Base-by-base conservation (phyloP, 2,113 vertebrate genomes). In the Gymnogyps californianus region DNA sequence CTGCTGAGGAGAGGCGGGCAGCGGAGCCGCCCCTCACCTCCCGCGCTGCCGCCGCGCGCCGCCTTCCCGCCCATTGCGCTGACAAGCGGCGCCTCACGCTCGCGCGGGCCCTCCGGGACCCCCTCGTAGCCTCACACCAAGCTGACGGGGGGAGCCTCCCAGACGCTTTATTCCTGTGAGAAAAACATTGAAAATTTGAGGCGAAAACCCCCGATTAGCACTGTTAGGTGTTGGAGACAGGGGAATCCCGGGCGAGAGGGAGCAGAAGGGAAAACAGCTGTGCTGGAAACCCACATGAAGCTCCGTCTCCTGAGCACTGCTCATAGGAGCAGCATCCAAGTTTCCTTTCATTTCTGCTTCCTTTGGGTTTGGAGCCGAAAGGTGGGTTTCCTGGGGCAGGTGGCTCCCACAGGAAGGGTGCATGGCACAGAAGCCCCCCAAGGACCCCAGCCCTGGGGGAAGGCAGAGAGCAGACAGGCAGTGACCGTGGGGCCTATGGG, bases 61-160 rank as follows among this genome's bases (percentile, higher is more conserved):
- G 49, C 51, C 34, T 69, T 67, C 69, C 81, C 79, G 66, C 79
- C 66, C 52, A 21, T 14, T 3, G 34, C 26, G 7, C 8, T 0
- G 11, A 1, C 7, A 5, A 26, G 67, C 61, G 0, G 51, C 13
- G 14, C 64, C 34, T 46, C 10, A 3, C 15, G 26, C 44, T 21
- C 36, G 13, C 1, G 8, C 3, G 16, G 36, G 52, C 4, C 3
- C 2, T 8, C 11, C 15, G n/a, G 16, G 20, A 5, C 7, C 3
- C 2, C 21, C 28, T 12, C 4, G 2, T 5, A 9, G 14, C 8
- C 7, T 9, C 34, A 2, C 8, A 2, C 5, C 6, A 1, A 5
- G 26, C 2, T 7, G 29, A 2, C 1, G 26, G 10, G 17, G 21
- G 31, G 18, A 19, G 26, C 4, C 1, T 26, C 11, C 8, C 4